Evolutionary conservation across 2,113 vertebrate species (phyloP), one percentile per base, ranked within the genome.

Genomic region (Oryzias javanicus): DNA sequence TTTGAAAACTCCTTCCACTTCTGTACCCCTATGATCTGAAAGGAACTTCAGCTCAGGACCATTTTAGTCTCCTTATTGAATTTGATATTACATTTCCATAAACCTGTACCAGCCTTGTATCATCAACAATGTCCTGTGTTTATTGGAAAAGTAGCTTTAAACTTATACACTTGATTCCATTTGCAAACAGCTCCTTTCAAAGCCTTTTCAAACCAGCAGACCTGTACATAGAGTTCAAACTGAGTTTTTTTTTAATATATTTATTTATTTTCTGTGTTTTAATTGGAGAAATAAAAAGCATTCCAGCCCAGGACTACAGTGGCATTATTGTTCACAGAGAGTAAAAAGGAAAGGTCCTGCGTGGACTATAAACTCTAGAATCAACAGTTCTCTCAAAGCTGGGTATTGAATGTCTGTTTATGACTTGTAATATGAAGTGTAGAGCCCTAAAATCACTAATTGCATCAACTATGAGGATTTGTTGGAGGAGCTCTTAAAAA

Each of bases 361-460:
- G 63, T 56, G 72, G 86, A 82, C 79, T 81, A 78, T 89, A 90
- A 86, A 89, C 53, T 63, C 51, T 77, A 87, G 79, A 68, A 84
- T 89, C 90, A 92, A 89, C 86, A 89, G 71, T 42, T 49, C 76
- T 86, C 81, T 90, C 86, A 86, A 89, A 93, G 93, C 87, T 88
- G 90, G 76, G 86, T 90, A 95, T 92, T 90, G 89, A 90, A 89
- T 92, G 89, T 93, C 93, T 93, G 91, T 93, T 94, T 94, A 93
- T 85, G 84, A 88, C 85, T 81, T 83, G 80, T 86, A 89, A 86
- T 88, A 86, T 70, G 74, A 88, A 89, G 88, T 86, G 86, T 82
- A 82, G 70, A 64, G 70, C 81, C 82, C 61, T 86, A 80, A 86
- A 86, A 89, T 87, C 76, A 86, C 88, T 89, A 86, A 89, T 89